Conservation (phyloP, 2,888 invertebrate species). For the Hirtodrosophila histrioides region DNA sequence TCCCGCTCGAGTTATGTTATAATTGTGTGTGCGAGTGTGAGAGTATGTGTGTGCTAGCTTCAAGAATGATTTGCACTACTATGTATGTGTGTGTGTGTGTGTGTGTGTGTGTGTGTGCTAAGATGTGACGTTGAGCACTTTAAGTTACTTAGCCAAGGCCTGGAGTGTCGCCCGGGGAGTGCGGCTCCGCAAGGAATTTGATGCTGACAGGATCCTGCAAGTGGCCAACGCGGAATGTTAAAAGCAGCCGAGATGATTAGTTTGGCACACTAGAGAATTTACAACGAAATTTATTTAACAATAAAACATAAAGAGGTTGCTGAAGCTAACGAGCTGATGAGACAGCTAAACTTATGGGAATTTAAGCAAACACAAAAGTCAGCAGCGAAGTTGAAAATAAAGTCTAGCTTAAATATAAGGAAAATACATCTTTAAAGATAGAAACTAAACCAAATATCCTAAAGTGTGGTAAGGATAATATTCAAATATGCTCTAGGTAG, state of each 20-base stretch:
- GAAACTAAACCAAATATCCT: no score
- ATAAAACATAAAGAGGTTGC: constrained; percentile 27
- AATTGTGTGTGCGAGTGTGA: constrained; percentile 34
- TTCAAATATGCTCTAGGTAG: constrained; percentile 3
- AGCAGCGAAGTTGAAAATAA: no score
- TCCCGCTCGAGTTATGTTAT: constrained; percentile 50
- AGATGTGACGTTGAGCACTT: constrained; percentile 49
- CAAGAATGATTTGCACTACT: no score
- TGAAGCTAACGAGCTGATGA: background rate
- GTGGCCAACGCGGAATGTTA: constrained; percentile 59
- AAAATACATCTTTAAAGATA: background rate
- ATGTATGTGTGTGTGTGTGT: constrained; percentile 4
- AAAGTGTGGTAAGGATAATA: no score
- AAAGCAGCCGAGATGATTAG: constrained; percentile 48
- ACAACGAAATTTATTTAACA: constrained; percentile 31
- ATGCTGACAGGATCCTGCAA: constrained; percentile 54
- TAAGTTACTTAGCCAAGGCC: constrained; percentile 62
- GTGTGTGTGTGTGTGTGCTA: constrained; percentile 14
- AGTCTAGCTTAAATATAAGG: no score
- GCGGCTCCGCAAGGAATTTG: constrained; percentile 36
- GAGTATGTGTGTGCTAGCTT: constrained; percentile 3
- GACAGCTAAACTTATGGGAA: constrained; percentile 11
- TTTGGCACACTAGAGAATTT: constrained; percentile 44
- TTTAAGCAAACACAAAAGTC: background rate
- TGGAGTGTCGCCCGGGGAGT: constrained; percentile 59